Conservation (phyloP, 2,888 invertebrate species). For the Hirtodrosophila alboralis region DNA sequence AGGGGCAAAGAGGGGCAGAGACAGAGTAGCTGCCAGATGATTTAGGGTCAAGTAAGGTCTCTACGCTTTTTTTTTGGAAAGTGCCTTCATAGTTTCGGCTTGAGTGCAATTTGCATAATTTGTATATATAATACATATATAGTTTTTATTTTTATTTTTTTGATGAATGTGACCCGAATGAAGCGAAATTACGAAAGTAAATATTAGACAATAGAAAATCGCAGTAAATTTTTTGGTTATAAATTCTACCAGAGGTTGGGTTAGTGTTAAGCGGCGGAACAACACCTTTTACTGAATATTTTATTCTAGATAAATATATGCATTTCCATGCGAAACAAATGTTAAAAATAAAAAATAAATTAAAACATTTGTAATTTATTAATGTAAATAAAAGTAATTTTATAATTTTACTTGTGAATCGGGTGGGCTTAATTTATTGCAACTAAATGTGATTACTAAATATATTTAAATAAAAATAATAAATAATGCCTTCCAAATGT, state of each 20-base stretch:
- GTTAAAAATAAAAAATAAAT: too few relatives aligned
- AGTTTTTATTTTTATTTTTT: too few relatives aligned
- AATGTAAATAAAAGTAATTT: too few relatives aligned
- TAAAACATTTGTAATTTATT: neutral
- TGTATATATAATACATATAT: slow-evolving; percentile 45
- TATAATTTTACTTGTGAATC: too few relatives aligned
- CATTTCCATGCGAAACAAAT: neutral
- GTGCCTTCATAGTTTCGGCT: slow-evolving; percentile 57
- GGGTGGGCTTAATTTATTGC: too few relatives aligned
- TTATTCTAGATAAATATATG: too few relatives aligned
- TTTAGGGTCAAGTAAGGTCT: slow-evolving; percentile 63
- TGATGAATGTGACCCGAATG: slow-evolving; percentile 51
- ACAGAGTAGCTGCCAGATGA: slow-evolving; percentile 50
- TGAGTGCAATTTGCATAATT: slow-evolving; percentile 74
- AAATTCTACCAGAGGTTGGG: slow-evolving; percentile 1
- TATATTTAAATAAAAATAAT: too few relatives aligned
- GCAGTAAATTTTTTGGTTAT: slow-evolving; percentile 10
- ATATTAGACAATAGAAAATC: slow-evolving; percentile 39
- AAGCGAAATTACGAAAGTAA: slow-evolving; percentile 45
- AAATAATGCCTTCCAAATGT: too few relatives aligned
- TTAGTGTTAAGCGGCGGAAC: slow-evolving; percentile 27
- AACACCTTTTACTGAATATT: slow-evolving; percentile 33
- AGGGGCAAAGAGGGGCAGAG: neutral
- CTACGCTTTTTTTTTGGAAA: slow-evolving; percentile 59
- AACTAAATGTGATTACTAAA: too few relatives aligned